Evolutionary conservation across 2,888 invertebrate genomes (phyloP).

Genomic region (Drosophila pegasa): DNA sequence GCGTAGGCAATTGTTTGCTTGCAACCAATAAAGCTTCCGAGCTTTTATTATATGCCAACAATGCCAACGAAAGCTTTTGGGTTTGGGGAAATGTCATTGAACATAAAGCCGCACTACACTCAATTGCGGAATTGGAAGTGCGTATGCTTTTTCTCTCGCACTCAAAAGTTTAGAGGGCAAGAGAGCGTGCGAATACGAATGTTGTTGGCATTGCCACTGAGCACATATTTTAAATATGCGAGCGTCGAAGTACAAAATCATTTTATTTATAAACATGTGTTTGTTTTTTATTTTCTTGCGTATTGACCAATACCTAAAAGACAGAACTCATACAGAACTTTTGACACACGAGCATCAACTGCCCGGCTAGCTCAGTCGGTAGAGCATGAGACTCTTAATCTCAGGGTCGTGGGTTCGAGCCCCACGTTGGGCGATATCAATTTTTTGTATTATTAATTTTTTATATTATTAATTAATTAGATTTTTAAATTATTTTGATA

Average conservation of each 20-base stretch:
- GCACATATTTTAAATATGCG: neutral
- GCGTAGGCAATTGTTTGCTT: constrained; percentile 16
- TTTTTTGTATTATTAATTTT: constrained; percentile 16
- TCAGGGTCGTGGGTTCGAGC: constrained; percentile 80
- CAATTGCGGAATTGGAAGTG: constrained; percentile 8
- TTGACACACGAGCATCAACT: neutral
- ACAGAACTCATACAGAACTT: neutral
- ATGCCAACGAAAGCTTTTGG: constrained; percentile 25
- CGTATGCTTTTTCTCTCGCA: constrained; percentile 15
- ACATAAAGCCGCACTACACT: constrained; percentile 1
- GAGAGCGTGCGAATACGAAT: constrained; percentile 50
- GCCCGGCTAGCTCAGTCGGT: constrained; percentile 80
- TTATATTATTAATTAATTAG: neutral
- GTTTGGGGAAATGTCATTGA: constrained; percentile 22
- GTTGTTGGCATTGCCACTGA: constrained; percentile 55
- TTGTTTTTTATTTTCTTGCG: neutral
- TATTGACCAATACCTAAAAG: no score
- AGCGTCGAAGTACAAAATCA: neutral
- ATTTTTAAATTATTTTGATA: neutral
- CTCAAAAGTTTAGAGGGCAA: constrained; percentile 41
- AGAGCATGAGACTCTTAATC: constrained; percentile 80
- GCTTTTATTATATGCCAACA: constrained; percentile 34
- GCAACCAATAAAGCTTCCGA: constrained; percentile 30
- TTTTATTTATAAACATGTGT: neutral
- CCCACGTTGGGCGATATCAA: constrained; percentile 70